A percentile compares a stretch with the other conserved stretches of the same genome.
phyloP scores from a whole-genome alignment of 2,888 invertebrate species.

The Scaptomyza polygonia region DNA sequence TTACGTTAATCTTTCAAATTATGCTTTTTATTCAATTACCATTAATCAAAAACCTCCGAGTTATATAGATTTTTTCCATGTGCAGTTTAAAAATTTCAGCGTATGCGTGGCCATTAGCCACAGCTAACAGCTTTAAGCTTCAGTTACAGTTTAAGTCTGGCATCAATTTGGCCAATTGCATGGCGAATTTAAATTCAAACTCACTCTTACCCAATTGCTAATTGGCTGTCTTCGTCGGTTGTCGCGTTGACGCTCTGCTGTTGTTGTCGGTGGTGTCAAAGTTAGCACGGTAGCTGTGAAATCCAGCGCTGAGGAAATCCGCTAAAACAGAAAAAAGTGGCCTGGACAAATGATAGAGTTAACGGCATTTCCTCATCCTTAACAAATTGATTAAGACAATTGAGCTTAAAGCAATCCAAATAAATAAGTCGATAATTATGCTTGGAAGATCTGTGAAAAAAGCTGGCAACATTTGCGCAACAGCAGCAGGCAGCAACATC shows the following conservation, averaged over 20 bases:
- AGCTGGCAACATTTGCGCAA: constrained; percentile 63
- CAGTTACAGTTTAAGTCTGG: constrained; percentile 17
- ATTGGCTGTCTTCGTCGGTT: constrained; percentile 54
- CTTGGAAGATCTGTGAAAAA: constrained; percentile 50
- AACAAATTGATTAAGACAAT: constrained; percentile 78
- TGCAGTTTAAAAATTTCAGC: constrained; percentile 48
- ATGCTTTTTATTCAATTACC: neutral
- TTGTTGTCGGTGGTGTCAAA: constrained; percentile 70
- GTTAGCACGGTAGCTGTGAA: constrained; percentile 78
- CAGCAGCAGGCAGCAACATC: constrained; percentile 45
- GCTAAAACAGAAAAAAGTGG: constrained; percentile 22
- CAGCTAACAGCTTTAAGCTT: constrained; percentile 2
- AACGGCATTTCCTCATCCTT: constrained; percentile 71
- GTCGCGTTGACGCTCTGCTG: constrained; percentile 14
- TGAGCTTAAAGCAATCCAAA: constrained; percentile 59
- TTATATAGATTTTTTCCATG: neutral
- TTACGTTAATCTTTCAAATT: neutral
- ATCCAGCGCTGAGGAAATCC: constrained; percentile 72
- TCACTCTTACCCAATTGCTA: constrained; percentile 57
- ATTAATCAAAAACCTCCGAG: neutral
- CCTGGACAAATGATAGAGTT: constrained; percentile 55
- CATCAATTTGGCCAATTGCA: constrained; percentile 66
- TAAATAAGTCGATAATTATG: constrained; percentile 75
- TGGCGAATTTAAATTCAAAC: constrained; percentile 49
- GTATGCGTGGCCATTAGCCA: constrained; percentile 62